Evolutionary conservation across 2,888 invertebrate genomes (phyloP), one percentile per base, ranked within the genome.

Genomic region (Spilosoma lubricipeda): DNA sequence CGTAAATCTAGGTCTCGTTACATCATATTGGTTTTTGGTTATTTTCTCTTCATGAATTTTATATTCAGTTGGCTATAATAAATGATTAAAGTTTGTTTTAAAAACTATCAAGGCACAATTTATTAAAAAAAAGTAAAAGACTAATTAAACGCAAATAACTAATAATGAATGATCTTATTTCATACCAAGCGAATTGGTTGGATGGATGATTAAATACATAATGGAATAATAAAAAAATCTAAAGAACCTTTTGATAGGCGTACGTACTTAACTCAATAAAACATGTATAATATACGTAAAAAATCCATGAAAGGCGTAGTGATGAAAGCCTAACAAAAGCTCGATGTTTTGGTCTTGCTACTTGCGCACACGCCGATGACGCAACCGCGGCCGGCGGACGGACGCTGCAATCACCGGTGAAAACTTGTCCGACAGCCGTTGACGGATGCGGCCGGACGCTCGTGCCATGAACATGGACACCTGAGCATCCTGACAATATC

Each of bases 321-420:
- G 48, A 63, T 56, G 68, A 75, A 68, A 75, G 71, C 33, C n/a
- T 65, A 48, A 71, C 74, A 71, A 52, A 76, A 68, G 64, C n/a
- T 72, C 23, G 30, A 63, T 64, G 67, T 63, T 77, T 70, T 77
- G 79, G 52, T 63, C 67, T 56, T 73, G 74, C 67, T 71, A 76
- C 67, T 71, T 39, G 73, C 79, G 80, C 79, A 56, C 73, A 73
- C 74, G 79, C 75, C 70, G 77, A 77, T 81, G 82, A 80, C 82
- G 82, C 82, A 85, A 86, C 80, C 27, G n/a, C 71, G 45, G 23
- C 64, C 63, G 77, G 73, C 77, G 79, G 84, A 82, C 77, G 79
- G 84, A 82, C 78, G 80, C 78, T 68, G 80, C 84, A 82, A 88
- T 88, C 85, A 86, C 82, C 72, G 85, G 89, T 85, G 88, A 88